These are phyloP conservation scores for Paralinhomoeus sp. DNA, from an alignment of 2,888 invertebrate species.

Conservation along the genomic window DNA sequence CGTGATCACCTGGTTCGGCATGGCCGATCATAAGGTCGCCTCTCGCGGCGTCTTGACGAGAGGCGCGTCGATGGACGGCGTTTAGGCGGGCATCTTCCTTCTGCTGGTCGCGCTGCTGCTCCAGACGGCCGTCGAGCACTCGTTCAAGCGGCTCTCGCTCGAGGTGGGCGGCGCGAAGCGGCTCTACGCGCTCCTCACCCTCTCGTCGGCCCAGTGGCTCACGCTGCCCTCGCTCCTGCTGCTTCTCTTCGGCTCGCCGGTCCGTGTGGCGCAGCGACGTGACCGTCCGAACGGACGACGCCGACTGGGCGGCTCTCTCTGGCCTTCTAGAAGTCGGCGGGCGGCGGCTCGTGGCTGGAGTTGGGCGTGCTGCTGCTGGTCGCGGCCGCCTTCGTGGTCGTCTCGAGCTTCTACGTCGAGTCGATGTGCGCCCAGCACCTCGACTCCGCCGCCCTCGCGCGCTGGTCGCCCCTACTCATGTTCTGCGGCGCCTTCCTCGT, in stretches of 20 bases:
- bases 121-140: conserved; percentile 28
- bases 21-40: conserved; percentile 35
- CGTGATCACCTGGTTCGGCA: conserved; percentile 31
- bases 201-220: conserved; percentile 29
- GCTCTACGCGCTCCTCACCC: conserved; percentile 31
- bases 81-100: conserved; percentile 32
- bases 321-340: not conserved
- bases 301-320: conserved; percentile 5
- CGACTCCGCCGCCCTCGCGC: conserved; percentile 22
- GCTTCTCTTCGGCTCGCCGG: conserved; percentile 13
- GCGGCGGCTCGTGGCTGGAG: not conserved
- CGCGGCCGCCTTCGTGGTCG: conserved; percentile 28
- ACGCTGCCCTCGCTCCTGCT: conserved; percentile 30
- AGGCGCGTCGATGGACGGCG: not conserved
- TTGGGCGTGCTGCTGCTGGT: conserved; percentile 14
- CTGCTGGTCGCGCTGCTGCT: conserved; percentile 29
- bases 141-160: conserved; percentile 28
- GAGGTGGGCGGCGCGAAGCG: conserved; percentile 35
- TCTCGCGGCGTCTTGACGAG: not conserved
- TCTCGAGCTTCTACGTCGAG: conserved; percentile 34
- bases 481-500: conserved; percentile 25
- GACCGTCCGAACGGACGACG: too few species aligned
- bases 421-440: conserved; percentile 25
- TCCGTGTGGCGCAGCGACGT: not conserved
- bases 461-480: conserved; percentile 28